phyloP scores from a whole-genome alignment of 2,888 invertebrate species.

The Blera fallax region DNA sequence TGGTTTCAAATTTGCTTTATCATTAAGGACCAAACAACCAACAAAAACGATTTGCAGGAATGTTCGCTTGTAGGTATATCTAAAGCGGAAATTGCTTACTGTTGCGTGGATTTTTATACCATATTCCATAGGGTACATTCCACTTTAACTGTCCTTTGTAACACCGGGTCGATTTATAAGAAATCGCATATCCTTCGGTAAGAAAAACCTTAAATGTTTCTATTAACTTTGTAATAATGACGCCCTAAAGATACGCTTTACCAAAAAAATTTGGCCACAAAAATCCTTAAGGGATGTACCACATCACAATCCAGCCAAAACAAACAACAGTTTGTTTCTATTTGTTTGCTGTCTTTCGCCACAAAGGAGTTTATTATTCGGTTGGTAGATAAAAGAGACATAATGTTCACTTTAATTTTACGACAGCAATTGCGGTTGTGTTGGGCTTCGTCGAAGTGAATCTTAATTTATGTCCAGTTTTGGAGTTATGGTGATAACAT shows the following conservation, averaged over 20 bases:
- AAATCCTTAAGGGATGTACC: neutral
- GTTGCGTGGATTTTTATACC: neutral
- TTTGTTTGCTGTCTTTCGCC: neutral
- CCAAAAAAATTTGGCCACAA: neutral
- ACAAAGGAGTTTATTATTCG: slow-evolving; percentile 6
- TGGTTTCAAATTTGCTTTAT: slow-evolving; percentile 7
- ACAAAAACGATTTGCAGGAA: neutral
- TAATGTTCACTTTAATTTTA: slow-evolving; percentile 31
- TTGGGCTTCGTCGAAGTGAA: neutral
- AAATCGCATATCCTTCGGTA: neutral
- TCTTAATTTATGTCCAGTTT: slow-evolving; percentile 12
- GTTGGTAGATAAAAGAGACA: slow-evolving; percentile 28
- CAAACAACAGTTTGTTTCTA: neutral
- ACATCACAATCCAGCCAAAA: neutral
- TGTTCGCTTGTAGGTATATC: neutral
- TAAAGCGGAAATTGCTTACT: slow-evolving; percentile 6
- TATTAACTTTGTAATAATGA: neutral
- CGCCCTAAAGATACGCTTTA: neutral
- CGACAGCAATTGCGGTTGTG: slow-evolving; percentile 1
- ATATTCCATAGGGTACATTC: neutral
- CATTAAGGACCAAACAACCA: neutral
- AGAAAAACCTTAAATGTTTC: neutral
- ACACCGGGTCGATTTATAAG: neutral
- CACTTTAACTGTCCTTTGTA: neutral
- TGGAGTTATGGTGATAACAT: slow-evolving; percentile 6